Percentiles rank a stretch among this genome's conserved stretches.
Conservation (phyloP, 2,113 vertebrate genomes). For the Carlito syrichta region DNA sequence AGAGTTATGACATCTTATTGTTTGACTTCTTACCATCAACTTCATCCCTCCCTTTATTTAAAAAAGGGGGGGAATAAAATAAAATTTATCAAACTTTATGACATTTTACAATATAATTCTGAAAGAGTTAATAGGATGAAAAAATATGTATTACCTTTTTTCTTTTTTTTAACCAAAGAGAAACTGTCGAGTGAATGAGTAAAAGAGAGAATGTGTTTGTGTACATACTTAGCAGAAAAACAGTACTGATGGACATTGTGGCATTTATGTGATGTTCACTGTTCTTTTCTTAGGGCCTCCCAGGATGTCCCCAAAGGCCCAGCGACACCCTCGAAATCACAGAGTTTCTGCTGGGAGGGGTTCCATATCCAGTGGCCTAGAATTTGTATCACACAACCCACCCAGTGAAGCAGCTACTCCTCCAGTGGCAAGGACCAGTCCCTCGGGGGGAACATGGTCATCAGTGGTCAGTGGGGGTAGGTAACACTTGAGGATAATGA, state of each 20-base stretch:
- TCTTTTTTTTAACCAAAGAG: neutral
- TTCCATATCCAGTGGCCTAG: slow-evolving; percentile 89
- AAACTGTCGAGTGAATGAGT: neutral
- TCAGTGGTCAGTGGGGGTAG: slow-evolving; percentile 98
- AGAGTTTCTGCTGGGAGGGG: slow-evolving; percentile 92
- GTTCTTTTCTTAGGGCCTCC: slow-evolving; percentile 90
- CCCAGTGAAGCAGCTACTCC: slow-evolving; percentile 88
- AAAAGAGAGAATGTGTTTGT: neutral
- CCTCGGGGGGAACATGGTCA: slow-evolving; percentile 97
- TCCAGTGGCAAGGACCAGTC: slow-evolving; percentile 90
- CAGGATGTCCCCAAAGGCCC: slow-evolving; percentile 99
- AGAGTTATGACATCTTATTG: neutral
- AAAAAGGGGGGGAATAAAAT: slow-evolving; percentile 25
- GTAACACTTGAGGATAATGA: slow-evolving; percentile 69
- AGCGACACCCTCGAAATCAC: slow-evolving; percentile 95
- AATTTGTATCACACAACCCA: slow-evolving; percentile 93
- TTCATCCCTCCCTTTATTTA: slow-evolving; percentile 30
- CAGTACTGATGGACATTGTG: neutral
- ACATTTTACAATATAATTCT: slow-evolving; percentile 28
- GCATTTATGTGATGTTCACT: slow-evolving; percentile 73
- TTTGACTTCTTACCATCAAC: slow-evolving; percentile 34
- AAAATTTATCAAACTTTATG: neutral
- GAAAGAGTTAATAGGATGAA: neutral
- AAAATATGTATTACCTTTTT: neutral
- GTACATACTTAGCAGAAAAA: neutral